A percentile compares a stretch with the other conserved stretches of the same genome.
Evolutionary conservation across 2,888 invertebrate genomes (phyloP).

Genomic region (Hemithea aestivaria): DNA sequence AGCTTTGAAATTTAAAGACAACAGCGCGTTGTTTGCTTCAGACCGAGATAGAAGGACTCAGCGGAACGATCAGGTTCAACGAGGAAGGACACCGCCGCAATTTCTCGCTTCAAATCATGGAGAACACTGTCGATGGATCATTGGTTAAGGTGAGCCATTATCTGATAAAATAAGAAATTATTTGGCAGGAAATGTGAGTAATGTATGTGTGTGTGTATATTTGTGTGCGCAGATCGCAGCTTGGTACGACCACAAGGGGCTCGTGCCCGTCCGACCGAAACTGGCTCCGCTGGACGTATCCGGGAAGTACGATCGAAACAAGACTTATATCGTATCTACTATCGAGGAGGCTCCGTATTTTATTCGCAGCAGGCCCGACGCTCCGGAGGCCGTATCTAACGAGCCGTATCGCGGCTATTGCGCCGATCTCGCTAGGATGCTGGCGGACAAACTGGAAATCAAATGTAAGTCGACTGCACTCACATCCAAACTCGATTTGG

Average conservation of each 20-base stretch:
- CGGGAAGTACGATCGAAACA: conserved; percentile 86
- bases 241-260: conserved; percentile 90
- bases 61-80: conserved; percentile 91
- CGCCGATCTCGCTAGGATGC: conserved; percentile 91
- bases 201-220: neutral
- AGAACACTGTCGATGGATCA: conserved; percentile 93
- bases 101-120: conserved; percentile 92
- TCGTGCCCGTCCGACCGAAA: conserved; percentile 86
- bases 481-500: neutral
- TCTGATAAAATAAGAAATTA: neutral
- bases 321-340: conserved; percentile 91
- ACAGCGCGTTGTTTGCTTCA: conserved; percentile 70
- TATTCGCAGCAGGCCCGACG: conserved; percentile 84
- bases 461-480: conserved; percentile 83
- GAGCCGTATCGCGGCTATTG: conserved; percentile 94
- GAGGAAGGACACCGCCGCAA: conserved; percentile 91
- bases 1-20: conserved; percentile 40
- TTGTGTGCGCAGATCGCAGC: conserved; percentile 83
- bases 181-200: neutral
- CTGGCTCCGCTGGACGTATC: conserved; percentile 82
- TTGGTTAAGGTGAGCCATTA: conserved; percentile 84
- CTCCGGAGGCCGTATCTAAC: conserved; percentile 82
- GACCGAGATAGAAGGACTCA: conserved; percentile 93
- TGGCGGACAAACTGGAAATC: conserved; percentile 89
- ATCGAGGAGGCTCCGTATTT: conserved; percentile 93